Percentiles rank a stretch among this genome's conserved stretches.
phyloP scores from a whole-genome alignment of 1,140 invertebrate genomes.

The Trichonephila clavipes region DNA sequence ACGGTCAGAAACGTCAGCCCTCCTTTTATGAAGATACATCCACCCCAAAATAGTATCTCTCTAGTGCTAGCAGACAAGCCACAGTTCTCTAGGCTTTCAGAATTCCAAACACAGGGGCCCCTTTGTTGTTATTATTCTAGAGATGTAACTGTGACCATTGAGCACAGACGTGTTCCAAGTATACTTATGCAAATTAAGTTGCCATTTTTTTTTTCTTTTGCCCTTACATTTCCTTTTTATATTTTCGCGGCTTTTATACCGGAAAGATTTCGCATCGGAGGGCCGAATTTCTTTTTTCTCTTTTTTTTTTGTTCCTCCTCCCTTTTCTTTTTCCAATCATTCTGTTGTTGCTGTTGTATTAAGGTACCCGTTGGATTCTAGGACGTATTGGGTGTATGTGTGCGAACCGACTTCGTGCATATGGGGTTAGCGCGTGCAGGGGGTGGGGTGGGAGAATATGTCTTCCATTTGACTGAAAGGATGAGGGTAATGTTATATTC shows the following conservation, averaged over 20 bases:
- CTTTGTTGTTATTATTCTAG: constrained; percentile 64
- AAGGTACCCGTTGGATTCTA: neutral
- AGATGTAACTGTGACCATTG: constrained; percentile 51
- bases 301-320: neutral
- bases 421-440: neutral
- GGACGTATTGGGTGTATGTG: constrained; percentile 43
- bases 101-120: constrained; percentile 38
- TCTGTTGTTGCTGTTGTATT: neutral
- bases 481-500: neutral
- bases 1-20: neutral
- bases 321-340: constrained; percentile 23
- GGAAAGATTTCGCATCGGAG: constrained; percentile 39
- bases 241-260: constrained; percentile 29
- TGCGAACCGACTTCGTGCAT: neutral
- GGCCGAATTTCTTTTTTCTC: neutral
- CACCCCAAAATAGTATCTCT: constrained; percentile 16
- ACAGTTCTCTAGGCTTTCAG: neutral
- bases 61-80: neutral
- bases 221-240: constrained; percentile 49
- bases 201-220: constrained; percentile 9
- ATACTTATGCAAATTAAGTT: constrained; percentile 65
- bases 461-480: constrained; percentile 19
- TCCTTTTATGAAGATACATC: neutral
- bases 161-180: constrained; percentile 31
- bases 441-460: neutral